Conservation (phyloP, 2,113 vertebrate species). For the Nymphicus hollandicus region DNA sequence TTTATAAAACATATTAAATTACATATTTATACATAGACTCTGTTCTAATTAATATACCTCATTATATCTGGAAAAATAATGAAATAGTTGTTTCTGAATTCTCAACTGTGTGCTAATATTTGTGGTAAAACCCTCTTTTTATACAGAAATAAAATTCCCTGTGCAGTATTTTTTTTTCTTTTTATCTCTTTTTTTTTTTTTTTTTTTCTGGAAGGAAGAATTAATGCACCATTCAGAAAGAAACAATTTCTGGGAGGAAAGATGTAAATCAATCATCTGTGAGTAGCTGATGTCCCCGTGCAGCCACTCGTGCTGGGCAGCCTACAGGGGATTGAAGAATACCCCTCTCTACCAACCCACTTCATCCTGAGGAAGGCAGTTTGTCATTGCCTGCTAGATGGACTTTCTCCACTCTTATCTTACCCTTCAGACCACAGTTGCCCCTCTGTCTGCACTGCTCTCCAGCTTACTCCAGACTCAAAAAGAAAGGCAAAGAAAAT, state of each 20-base stretch:
- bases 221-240: slow-evolving; percentile 4
- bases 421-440: background rate
- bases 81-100: background rate
- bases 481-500: background rate
- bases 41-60: background rate
- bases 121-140: background rate
- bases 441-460: background rate
- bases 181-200: background rate
- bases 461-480: background rate
- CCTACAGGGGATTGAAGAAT: background rate
- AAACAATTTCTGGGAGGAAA: background rate
- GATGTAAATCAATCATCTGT: background rate
- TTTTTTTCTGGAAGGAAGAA: background rate
- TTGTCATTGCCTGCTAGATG: background rate
- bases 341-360: background rate
- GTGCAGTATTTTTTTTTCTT: background rate
- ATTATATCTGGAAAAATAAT: background rate
- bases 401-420: background rate
- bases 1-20: background rate
- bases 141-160: background rate
- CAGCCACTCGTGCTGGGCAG: background rate
- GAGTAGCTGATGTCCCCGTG: background rate
- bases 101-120: background rate
- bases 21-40: background rate
- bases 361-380: background rate